Evolutionary conservation across 2,113 vertebrate species (phyloP).

Genomic region (Psettodes erumei): DNA sequence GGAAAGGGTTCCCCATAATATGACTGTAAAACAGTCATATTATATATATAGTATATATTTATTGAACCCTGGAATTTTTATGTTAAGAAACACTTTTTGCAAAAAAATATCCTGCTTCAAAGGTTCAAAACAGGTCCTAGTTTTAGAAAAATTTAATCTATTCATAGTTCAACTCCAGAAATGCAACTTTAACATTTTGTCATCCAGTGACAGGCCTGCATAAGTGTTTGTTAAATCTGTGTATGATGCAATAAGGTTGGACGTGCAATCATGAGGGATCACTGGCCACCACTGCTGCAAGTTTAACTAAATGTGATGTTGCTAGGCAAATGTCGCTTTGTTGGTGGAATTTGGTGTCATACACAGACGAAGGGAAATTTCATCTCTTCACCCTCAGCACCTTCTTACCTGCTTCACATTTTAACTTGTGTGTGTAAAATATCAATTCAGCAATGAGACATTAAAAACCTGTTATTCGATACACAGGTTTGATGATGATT

Average conservation of each 20-base stretch:
- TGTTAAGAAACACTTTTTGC: not conserved
- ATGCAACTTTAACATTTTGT: not conserved
- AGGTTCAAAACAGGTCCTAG: not conserved
- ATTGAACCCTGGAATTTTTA: not conserved
- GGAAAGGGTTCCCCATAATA: not conserved
- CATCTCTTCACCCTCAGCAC: not conserved
- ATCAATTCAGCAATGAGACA: not conserved
- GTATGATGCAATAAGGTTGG: not conserved
- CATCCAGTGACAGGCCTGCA: not conserved
- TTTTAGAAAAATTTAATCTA: too few relatives aligned
- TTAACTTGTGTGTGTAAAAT: not conserved
- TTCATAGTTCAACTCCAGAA: not conserved
- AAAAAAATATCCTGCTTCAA: not conserved
- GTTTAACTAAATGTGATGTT: not conserved
- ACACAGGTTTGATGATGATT: not conserved
- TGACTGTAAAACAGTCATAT: not conserved
- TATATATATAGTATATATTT: not conserved
- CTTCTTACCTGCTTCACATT: too few relatives aligned
- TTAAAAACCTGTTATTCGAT: not conserved
- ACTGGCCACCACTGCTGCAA: not conserved
- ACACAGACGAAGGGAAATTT: not conserved
- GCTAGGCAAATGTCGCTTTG: not conserved
- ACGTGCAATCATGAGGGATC: not conserved
- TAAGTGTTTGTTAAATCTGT: not conserved
- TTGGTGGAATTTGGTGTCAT: not conserved